Conservation (phyloP, 2,888 invertebrate species). For the Hymenopus coronatus region DNA sequence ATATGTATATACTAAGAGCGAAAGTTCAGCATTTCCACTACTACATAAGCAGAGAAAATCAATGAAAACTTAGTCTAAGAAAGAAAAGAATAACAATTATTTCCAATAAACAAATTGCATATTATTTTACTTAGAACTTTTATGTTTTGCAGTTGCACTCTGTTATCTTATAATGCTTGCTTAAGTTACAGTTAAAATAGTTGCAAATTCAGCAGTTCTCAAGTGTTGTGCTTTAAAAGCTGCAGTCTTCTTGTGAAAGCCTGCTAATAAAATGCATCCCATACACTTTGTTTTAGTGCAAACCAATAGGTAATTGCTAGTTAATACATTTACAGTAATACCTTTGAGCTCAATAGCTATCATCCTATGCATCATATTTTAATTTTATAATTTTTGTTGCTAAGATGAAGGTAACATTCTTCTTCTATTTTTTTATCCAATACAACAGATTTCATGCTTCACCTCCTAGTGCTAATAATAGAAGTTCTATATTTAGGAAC, state of each 20-base stretch:
- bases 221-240: not conserved
- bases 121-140: not conserved
- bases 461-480: not conserved
- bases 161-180: not conserved
- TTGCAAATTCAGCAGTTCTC: not conserved
- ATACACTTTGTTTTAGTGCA: not conserved
- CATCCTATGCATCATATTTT: not conserved
- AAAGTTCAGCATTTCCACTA: no score
- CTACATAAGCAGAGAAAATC: no score
- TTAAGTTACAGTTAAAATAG: not conserved
- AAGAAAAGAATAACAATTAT: no score
- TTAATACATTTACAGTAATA: not conserved
- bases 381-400: not conserved
- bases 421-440: constrained; percentile 14
- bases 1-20: no score
- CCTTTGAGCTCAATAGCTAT: not conserved
- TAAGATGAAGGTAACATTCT: not conserved
- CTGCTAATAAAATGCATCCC: not conserved
- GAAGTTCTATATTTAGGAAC: not conserved
- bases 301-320: no score
- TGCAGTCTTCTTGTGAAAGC: not conserved
- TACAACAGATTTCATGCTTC: not conserved
- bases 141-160: not conserved
- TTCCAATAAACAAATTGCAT: not conserved
- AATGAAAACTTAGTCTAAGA: not conserved